Conservation (phyloP, 2,113 vertebrate species). For the Burhinus oedicnemus region DNA sequence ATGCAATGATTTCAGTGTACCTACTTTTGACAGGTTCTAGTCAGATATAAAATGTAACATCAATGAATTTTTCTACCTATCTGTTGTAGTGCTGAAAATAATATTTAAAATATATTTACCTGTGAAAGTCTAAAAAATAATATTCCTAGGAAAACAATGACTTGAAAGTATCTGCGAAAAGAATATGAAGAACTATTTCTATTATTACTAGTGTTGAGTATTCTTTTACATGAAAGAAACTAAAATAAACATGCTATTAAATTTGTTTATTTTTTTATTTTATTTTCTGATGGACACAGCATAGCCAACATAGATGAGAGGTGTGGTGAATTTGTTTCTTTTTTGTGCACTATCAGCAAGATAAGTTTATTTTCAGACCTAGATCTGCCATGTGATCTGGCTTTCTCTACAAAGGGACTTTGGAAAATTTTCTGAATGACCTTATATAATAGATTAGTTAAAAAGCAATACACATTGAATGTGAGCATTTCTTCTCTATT, state of each 20-base stretch:
- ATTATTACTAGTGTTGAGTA: not conserved
- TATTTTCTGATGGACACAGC: not conserved
- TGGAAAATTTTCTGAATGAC: not conserved
- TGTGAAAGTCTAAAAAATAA: not conserved
- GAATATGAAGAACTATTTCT: not conserved
- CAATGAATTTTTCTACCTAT: not conserved
- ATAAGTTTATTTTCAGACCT: not conserved
- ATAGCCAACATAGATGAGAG: not conserved
- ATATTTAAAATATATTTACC: not conserved
- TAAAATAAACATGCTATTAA: not conserved
- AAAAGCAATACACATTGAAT: not conserved
- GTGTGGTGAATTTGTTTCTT: not conserved
- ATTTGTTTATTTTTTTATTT: not conserved
- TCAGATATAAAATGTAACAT: not conserved
- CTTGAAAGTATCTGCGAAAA: not conserved
- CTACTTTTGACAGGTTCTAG: not conserved
- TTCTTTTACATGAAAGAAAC: not conserved
- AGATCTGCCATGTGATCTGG: not conserved
- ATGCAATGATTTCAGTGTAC: not conserved
- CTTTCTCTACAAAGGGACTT: rapidly evolving
- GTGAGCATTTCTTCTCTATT: not conserved
- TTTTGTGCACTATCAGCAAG: not conserved
- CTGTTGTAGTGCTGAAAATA: not conserved
- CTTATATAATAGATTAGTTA: not conserved
- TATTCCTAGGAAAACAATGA: not conserved